Evolutionary conservation across 2,888 invertebrate genomes (phyloP).

Genomic region (Macrosoma leucophasiata): DNA sequence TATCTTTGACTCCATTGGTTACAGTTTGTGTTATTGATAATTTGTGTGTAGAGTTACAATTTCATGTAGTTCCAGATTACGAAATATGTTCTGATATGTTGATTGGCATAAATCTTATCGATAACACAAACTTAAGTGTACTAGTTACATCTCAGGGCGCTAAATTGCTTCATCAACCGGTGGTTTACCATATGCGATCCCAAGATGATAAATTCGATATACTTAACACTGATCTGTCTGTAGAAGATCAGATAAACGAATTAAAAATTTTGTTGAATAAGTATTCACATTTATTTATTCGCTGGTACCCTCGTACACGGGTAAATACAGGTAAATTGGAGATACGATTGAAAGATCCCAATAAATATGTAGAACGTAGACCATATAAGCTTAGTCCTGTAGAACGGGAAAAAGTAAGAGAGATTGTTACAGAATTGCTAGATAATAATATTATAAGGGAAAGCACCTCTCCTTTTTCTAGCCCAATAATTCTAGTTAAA

Average conservation of each 20-base stretch:
- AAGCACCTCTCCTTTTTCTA: constrained; percentile 29
- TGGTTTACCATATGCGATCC: constrained; percentile 6
- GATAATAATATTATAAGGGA: constrained; percentile 18
- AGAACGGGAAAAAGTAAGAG: constrained; percentile 26
- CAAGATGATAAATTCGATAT: constrained; percentile 19
- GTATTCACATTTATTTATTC: neutral
- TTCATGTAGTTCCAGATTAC: constrained; percentile 25
- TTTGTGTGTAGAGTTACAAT: constrained; percentile 23
- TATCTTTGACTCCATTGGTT: constrained; percentile 17
- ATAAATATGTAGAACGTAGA: constrained; percentile 17
- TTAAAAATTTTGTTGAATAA: constrained; percentile 15
- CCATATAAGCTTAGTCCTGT: constrained; percentile 18
- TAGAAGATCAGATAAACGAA: constrained; percentile 16
- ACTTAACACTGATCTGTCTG: constrained; percentile 23
- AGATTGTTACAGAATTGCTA: constrained; percentile 24
- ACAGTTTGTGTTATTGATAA: constrained; percentile 20
- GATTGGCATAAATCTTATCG: constrained; percentile 23
- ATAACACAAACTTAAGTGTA: constrained; percentile 19
- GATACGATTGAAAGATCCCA: constrained; percentile 21
- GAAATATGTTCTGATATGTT: constrained; percentile 16
- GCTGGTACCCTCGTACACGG: neutral
- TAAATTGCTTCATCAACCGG: constrained; percentile 17
- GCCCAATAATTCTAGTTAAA: constrained; percentile 27
- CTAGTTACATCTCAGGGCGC: constrained; percentile 16
- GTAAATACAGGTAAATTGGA: constrained; percentile 22